Evolutionary conservation across 2,888 invertebrate species (phyloP).

Genomic region (Apocheima hispidaria): DNA sequence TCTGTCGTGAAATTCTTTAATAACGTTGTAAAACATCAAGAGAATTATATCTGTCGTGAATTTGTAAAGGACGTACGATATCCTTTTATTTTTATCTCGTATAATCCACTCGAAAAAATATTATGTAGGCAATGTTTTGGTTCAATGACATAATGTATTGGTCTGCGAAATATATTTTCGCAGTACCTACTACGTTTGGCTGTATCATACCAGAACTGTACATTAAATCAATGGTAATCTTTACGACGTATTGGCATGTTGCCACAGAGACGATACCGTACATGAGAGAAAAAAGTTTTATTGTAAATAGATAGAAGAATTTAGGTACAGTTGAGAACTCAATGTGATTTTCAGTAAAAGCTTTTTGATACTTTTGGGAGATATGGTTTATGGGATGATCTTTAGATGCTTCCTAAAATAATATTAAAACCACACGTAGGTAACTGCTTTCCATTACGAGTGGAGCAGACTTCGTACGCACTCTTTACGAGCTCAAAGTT

Average conservation of each 20-base stretch:
- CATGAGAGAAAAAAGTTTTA: slow-evolving; percentile 37
- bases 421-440: slow-evolving; percentile 3
- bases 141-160: slow-evolving; percentile 45
- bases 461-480: too few relatives aligned
- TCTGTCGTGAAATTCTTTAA: slow-evolving; percentile 55
- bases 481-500: too few relatives aligned
- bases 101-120: slow-evolving; percentile 38
- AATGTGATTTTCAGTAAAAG: slow-evolving; percentile 38
- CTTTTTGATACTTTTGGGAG: slow-evolving; percentile 27
- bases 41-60: slow-evolving; percentile 42
- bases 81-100: slow-evolving; percentile 30
- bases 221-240: slow-evolving; percentile 44
- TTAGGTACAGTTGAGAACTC: slow-evolving; percentile 29
- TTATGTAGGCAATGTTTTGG: slow-evolving; percentile 41
- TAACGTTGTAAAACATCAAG: slow-evolving; percentile 54
- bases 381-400: slow-evolving; percentile 21
- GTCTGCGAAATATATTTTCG: slow-evolving; percentile 40
- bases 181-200: slow-evolving; percentile 33
- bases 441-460: too few relatives aligned
- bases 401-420: slow-evolving; percentile 1
- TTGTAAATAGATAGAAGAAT: slow-evolving; percentile 32
- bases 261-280: slow-evolving; percentile 40
- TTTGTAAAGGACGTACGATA: slow-evolving; percentile 46
- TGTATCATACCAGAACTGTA: slow-evolving; percentile 35
- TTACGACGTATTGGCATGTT: slow-evolving; percentile 42